These are phyloP conservation scores for Macroteleia sp. DNA, from an alignment of 2,888 invertebrate genomes.

Conservation along the genomic window DNA sequence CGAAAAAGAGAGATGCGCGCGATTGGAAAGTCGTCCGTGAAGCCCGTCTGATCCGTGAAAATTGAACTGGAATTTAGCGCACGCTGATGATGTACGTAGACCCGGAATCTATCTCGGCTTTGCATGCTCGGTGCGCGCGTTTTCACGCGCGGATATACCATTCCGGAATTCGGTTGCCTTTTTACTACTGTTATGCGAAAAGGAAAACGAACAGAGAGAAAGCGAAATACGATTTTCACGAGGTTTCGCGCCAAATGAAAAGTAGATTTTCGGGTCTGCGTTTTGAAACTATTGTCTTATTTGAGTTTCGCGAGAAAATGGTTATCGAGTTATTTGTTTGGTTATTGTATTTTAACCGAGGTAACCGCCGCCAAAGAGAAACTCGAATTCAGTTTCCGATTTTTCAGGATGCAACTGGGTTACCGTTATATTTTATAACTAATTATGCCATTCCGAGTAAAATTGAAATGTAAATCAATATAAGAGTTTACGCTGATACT, in stretches of 20 bases:
- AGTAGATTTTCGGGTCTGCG: constrained; percentile 18
- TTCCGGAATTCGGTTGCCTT: constrained; percentile 36
- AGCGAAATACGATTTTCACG: constrained; percentile 6
- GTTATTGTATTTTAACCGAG: too few relatives aligned
- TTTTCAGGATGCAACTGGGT: constrained; percentile 4
- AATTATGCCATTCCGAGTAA: not conserved
- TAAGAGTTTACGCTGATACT: constrained; percentile 7
- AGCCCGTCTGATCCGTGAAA: constrained; percentile 62
- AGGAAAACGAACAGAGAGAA: constrained; percentile 1
- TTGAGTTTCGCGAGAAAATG: constrained; percentile 23
- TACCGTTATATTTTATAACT: constrained; percentile 6
- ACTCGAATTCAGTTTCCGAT: constrained; percentile 38
- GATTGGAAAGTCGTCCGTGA: constrained; percentile 57
- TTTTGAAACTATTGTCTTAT: constrained; percentile 37
- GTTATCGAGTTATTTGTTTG: constrained; percentile 40
- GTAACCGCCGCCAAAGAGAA: too few relatives aligned
- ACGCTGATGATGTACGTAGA: constrained; percentile 58
- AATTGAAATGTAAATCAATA: constrained; percentile 26
- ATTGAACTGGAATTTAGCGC: constrained; percentile 65
- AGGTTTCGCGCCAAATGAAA: constrained; percentile 39
- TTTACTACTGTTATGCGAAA: constrained; percentile 31
- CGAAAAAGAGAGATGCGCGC: constrained; percentile 30
- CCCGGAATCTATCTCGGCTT: constrained; percentile 54
- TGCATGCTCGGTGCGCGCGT: constrained; percentile 44
- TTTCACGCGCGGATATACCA: constrained; percentile 47